phyloP scores from a whole-genome alignment of 2,797 vertebrate species.

The Esox masquinongy region DNA sequence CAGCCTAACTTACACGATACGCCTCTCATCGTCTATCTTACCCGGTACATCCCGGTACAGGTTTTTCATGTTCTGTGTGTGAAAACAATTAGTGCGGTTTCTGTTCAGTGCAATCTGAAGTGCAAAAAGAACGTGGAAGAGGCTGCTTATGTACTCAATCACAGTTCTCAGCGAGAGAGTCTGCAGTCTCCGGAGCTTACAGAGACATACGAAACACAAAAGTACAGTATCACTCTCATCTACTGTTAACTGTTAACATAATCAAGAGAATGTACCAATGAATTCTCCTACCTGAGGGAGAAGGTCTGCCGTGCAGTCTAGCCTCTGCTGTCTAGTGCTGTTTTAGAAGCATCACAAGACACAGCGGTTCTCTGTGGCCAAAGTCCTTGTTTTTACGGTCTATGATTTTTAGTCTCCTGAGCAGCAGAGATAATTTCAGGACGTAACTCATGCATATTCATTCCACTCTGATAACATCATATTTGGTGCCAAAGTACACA shows the following conservation, averaged over 20 bases:
- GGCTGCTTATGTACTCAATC: neutral
- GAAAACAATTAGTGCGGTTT: neutral
- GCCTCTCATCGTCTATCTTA: neutral
- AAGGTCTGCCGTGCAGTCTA: conserved; percentile 45
- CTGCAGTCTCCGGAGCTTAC: neutral
- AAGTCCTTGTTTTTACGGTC: conserved; percentile 68
- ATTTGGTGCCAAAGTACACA: neutral
- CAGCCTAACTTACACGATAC: neutral
- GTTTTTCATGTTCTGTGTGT: neutral
- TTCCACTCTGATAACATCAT: neutral
- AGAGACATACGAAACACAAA: neutral
- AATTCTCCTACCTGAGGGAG: conserved; percentile 53
- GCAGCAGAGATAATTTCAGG: conserved; percentile 15
- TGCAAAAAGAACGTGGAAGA: neutral
- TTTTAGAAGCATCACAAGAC: conserved; percentile 57
- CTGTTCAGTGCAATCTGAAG: neutral
- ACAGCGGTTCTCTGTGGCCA: conserved; percentile 56
- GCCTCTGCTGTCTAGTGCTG: conserved; percentile 35
- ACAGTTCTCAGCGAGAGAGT: neutral
- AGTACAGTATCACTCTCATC: neutral
- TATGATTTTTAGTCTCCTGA: conserved; percentile 57
- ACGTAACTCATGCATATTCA: conserved; percentile 16
- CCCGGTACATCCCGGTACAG: neutral
- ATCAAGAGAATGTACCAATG: conserved; percentile 9
- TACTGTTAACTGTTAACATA: neutral